A percentile compares a stretch with the other conserved stretches of the same genome.
These are phyloP conservation scores for Drosophila pachea DNA, from an alignment of 1,140 invertebrate genomes.

Conservation along the genomic window DNA sequence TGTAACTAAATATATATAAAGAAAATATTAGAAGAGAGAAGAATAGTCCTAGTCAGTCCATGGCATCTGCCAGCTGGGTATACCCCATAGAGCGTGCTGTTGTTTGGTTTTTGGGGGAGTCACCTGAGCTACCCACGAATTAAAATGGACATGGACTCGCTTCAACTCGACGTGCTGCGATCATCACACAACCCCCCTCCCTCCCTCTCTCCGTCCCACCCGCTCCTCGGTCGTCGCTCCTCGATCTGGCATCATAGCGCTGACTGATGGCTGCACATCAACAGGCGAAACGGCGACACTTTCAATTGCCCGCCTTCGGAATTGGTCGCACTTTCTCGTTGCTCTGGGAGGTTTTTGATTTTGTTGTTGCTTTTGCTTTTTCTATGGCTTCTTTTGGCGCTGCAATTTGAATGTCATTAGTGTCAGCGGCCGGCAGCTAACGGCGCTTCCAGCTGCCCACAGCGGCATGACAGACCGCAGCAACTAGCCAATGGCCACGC, in stretches of 20 bases:
- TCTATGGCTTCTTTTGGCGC: constrained; percentile 70
- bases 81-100: not conserved
- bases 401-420: constrained; percentile 74
- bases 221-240: not conserved
- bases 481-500: not conserved
- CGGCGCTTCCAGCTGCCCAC: constrained; percentile 46
- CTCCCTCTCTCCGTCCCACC: too few relatives aligned
- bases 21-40: too few relatives aligned
- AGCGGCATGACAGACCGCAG: constrained; percentile 21
- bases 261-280: constrained; percentile 68
- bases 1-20: too few relatives aligned
- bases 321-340: constrained; percentile 58
- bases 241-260: constrained; percentile 4
- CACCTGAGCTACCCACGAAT: constrained; percentile 17
- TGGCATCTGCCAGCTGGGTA: too few relatives aligned
- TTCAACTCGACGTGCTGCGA: not conserved
- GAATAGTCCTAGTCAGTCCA: too few relatives aligned
- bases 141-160: constrained; percentile 26
- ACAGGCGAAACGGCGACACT: constrained; percentile 56
- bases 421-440: constrained; percentile 62
- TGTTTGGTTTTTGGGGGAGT: constrained; percentile 8
- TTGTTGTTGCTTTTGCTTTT: constrained; percentile 23
- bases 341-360: constrained; percentile 11
- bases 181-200: not conserved
- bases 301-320: constrained; percentile 64